phyloP scores from a whole-genome alignment of 1,140 invertebrate species.

The Meloidogyne chitwoodi region DNA sequence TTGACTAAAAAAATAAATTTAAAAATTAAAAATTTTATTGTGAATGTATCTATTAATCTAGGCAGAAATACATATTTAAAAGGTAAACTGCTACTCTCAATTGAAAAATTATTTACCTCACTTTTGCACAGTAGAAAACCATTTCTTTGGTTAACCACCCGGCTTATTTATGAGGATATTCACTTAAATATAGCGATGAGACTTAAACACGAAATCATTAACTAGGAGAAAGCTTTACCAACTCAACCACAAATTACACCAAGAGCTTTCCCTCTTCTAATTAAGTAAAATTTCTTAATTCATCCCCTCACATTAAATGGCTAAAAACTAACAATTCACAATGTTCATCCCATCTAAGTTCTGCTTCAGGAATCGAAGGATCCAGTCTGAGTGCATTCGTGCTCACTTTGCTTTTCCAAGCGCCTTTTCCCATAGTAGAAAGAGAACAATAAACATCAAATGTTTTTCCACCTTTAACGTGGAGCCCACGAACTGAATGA shows the following conservation, averaged over 20 bases:
- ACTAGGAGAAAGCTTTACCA: not conserved
- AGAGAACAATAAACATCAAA: slow-evolving; percentile 41
- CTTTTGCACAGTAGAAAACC: not conserved
- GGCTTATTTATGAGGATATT: not conserved
- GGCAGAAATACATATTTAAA: not conserved
- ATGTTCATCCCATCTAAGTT: slow-evolving; percentile 36
- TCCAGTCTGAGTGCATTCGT: slow-evolving; percentile 21
- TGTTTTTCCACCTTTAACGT: slow-evolving; percentile 28
- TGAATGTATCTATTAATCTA: not conserved
- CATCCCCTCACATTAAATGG: not conserved
- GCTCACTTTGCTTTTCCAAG: slow-evolving; percentile 40
- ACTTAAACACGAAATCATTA: not conserved
- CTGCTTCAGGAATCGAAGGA: slow-evolving; percentile 6
- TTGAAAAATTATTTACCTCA: not conserved
- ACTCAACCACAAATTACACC: not conserved
- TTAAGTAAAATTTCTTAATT: no score
- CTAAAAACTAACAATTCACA: slow-evolving; percentile 50
- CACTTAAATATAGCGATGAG: not conserved
- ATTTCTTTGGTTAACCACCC: not conserved
- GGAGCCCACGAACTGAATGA: slow-evolving; percentile 16
- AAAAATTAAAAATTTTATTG: not conserved
- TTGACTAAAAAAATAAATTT: slow-evolving; percentile 19
- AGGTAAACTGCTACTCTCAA: not conserved
- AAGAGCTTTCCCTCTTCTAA: no score
- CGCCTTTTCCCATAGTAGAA: slow-evolving; percentile 34